Evolutionary conservation across 1,140 invertebrate genomes (phyloP), one percentile per base, ranked within the genome.

Genomic region (Stegodyphus dumicola): DNA sequence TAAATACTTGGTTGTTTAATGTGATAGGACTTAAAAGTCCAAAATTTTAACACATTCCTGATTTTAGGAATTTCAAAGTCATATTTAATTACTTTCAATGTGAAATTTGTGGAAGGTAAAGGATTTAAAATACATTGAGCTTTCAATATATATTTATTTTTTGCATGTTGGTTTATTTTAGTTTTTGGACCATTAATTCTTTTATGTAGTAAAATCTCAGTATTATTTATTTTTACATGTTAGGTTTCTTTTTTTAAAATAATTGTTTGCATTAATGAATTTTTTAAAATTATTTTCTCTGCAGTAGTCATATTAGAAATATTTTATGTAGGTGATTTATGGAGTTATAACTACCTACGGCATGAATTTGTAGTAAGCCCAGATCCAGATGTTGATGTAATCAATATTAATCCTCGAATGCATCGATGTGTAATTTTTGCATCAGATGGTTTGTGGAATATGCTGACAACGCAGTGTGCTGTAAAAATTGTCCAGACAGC

Each of bases 361-460:
- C 94, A 97, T 90, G 94, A 95, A 90, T 99, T 98, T 92, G 95
- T 98, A 11, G 97, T 99, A 5, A 98, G 96, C n/a, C 98, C 98
- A 0, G 96, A 98, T 90, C 98, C 98, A 5, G 98, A 99, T 92
- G 96, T 98, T 6, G 93, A 94, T 88, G 96, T 98, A 0, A 92
- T 97, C 74, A 92, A 94, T 70, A 94, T 99, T 83, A 95, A 99
- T 91, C 94, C 96, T 1, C 93, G 92, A 17, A 91, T 91, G 88
- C 94, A 93, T 90, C 94, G 95, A 88, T 99, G 97, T 92, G 92
- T 99, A 2, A 95, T 99, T 81, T 95, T 99, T 88, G 98, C 96
- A 80, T 98, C 97, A 2, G 98, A 99, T 91, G 98, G 98, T 6
- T 91, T 99, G 11, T 99, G 97, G 96, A 99, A 99, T 91, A 97